These are phyloP conservation scores for Pseudomugil tenellus DNA, from an alignment of 2,797 vertebrate genomes.

Conservation along the genomic window DNA sequence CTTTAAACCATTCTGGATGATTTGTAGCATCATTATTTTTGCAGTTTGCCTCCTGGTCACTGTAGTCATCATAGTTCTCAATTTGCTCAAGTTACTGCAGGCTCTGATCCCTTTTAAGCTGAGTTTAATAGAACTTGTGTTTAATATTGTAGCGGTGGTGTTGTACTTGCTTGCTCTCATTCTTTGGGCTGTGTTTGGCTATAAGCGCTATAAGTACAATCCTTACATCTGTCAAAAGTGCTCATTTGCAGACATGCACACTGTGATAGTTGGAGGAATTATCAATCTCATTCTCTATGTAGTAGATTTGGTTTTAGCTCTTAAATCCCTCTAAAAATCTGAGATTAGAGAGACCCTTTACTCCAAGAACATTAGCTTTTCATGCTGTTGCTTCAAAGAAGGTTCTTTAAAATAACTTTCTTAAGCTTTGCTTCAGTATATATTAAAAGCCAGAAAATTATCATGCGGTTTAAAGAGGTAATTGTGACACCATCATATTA, in stretches of 20 bases:
- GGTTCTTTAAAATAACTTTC: neutral
- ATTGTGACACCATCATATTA: neutral
- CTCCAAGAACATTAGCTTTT: neutral
- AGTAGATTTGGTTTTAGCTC: conserved; percentile 76
- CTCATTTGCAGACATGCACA: conserved; percentile 52
- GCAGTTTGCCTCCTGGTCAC: conserved; percentile 5
- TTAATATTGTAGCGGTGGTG: neutral
- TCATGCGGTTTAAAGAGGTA: neutral
- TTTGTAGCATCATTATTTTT: neutral
- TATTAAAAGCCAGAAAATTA: neutral
- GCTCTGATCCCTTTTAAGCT: neutral
- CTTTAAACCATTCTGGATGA: neutral
- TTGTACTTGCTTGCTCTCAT: conserved; percentile 2
- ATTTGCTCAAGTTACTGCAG: conserved; percentile 13
- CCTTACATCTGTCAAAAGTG: conserved; percentile 18
- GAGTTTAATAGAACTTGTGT: conserved; percentile 6
- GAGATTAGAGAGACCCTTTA: neutral
- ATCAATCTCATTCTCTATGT: conserved; percentile 80
- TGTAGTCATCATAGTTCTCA: conserved; percentile 1
- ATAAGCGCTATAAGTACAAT: neutral
- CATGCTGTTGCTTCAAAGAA: neutral
- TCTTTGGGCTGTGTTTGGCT: conserved; percentile 6
- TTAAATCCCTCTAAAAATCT: conserved; percentile 38
- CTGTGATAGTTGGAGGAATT: conserved; percentile 71
- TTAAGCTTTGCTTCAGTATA: neutral